phyloP scores from a whole-genome alignment of 1,140 invertebrate genomes.

The Papilio glaucus region DNA sequence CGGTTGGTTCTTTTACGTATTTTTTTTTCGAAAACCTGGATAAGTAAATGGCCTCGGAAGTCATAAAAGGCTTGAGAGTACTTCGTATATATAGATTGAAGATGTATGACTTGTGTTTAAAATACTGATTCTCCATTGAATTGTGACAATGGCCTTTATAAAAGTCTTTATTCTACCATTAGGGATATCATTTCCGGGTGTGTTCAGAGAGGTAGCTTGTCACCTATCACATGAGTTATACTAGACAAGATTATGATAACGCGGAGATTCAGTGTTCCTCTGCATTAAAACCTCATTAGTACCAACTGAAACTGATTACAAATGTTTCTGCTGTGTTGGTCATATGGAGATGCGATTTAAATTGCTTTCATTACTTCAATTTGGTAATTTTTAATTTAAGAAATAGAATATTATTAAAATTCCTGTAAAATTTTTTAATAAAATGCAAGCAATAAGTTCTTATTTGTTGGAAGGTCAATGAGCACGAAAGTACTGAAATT shows the following conservation, averaged over 20 bases:
- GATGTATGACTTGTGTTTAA: not conserved
- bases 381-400: no score
- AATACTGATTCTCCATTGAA: not conserved
- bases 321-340: conserved; percentile 32
- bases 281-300: conserved; percentile 73
- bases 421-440: no score
- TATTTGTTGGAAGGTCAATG: not conserved
- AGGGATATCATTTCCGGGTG: conserved; percentile 35
- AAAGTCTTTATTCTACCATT: conserved; percentile 28
- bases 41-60: conserved; percentile 14
- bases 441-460: not conserved
- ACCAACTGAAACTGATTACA: conserved; percentile 43
- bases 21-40: conserved; percentile 17
- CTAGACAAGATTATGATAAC: conserved; percentile 66
- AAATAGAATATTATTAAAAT: no score
- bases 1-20: conserved; percentile 36
- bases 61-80: conserved; percentile 10
- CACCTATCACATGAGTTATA: conserved; percentile 67
- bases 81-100: no score
- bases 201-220: conserved; percentile 47
- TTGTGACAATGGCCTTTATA: conserved; percentile 1
- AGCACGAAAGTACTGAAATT: not conserved
- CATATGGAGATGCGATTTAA: no score
- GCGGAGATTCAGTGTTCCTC: conserved; percentile 50
- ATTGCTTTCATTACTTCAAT: no score